Evolutionary conservation across 2,888 invertebrate genomes (phyloP).

Genomic region (Petrolisthes manimaculis): DNA sequence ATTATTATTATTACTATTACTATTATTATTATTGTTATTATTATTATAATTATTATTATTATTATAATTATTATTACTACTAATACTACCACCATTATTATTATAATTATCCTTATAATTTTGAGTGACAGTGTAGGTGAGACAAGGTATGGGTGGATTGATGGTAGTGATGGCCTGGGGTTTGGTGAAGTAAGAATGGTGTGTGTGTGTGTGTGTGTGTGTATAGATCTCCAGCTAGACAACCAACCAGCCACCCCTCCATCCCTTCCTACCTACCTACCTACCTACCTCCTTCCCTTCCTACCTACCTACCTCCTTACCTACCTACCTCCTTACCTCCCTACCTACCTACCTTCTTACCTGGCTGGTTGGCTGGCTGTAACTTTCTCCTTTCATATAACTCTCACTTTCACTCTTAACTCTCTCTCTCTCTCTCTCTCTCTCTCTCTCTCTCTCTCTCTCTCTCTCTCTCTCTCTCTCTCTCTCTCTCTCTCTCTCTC

Average conservation of each 20-base stretch:
- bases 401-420: background rate
- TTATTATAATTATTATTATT: background rate
- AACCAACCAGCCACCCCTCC: background rate
- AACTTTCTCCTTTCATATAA: background rate
- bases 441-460: slow-evolving; percentile 9
- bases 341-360: background rate
- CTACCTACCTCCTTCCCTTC: background rate
- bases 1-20: slow-evolving; percentile 9
- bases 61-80: slow-evolving; percentile 2
- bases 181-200: background rate
- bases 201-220: background rate
- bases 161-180: background rate
- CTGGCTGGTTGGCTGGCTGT: background rate
- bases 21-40: slow-evolving; percentile 13
- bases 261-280: slow-evolving; percentile 16
- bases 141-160: background rate
- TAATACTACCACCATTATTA: background rate
- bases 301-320: background rate
- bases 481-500: background rate
- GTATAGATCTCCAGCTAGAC: background rate
- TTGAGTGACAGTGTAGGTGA: background rate
- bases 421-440: background rate
- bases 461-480: background rate
- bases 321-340: background rate
- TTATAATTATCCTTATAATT: background rate